These are phyloP conservation scores for Syngnathus rostellatus DNA, from an alignment of 2,797 vertebrate species.

Conservation along the genomic window DNA sequence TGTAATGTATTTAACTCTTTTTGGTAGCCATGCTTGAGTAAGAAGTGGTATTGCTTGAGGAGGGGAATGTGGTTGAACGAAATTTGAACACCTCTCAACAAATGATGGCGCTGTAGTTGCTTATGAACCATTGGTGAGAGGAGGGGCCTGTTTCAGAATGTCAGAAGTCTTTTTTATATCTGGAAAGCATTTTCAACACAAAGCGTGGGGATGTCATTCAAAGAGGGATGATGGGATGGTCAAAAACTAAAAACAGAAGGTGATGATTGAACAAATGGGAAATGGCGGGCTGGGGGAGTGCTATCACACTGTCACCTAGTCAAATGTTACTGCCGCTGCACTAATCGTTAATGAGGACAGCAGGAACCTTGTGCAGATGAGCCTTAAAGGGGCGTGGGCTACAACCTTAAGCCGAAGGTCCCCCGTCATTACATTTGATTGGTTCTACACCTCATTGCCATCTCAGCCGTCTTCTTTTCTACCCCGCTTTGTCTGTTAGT, in stretches of 20 bases:
- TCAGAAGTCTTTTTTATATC: slow-evolving; percentile 59
- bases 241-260: slow-evolving; percentile 13
- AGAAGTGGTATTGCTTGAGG: slow-evolving; percentile 8
- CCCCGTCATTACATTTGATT: slow-evolving; percentile 25
- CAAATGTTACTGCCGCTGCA: slow-evolving; percentile 36
- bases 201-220: slow-evolving; percentile 32
- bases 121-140: slow-evolving; percentile 59
- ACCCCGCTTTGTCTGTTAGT: slow-evolving; percentile 18
- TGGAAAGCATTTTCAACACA: slow-evolving; percentile 36
- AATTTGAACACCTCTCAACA: slow-evolving; percentile 42
- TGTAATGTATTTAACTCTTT: neutral
- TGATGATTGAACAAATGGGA: slow-evolving; percentile 1
- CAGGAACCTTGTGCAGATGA: slow-evolving; percentile 67
- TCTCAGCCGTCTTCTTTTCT: slow-evolving; percentile 11
- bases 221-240: slow-evolving; percentile 19
- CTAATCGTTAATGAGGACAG: slow-evolving; percentile 54
- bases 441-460: slow-evolving; percentile 10
- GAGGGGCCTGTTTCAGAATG: slow-evolving; percentile 50
- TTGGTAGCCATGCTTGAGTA: neutral
- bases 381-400: slow-evolving; percentile 52
- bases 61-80: slow-evolving; percentile 14
- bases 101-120: slow-evolving; percentile 35
- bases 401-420: slow-evolving; percentile 33
- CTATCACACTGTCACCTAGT: slow-evolving; percentile 34
- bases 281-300: slow-evolving; percentile 12